Evolutionary conservation across 2,888 invertebrate species (phyloP).

Genomic region (Microctonus aethiopoides): DNA sequence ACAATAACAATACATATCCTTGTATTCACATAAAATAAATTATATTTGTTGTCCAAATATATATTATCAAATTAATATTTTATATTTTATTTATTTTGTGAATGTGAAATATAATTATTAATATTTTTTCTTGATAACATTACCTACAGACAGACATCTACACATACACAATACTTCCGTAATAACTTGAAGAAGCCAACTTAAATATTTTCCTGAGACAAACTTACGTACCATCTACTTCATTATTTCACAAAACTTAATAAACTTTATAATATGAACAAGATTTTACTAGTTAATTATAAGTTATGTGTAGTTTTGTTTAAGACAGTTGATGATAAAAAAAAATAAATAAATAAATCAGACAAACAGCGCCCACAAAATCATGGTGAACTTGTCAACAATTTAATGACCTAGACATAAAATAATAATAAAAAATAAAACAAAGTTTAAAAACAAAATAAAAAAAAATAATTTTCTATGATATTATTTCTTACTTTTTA

Average conservation of each 20-base stretch:
- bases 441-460: background rate
- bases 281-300: conserved; percentile 10
- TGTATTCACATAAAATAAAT: background rate
- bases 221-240: conserved; percentile 4
- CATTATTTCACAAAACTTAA: conserved; percentile 8
- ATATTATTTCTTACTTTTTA: too few species aligned
- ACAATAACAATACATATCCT: background rate
- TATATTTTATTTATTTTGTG: background rate
- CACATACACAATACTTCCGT: too few species aligned
- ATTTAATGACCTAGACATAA: background rate
- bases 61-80: too few species aligned
- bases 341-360: background rate
- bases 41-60: too few species aligned
- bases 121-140: too few species aligned
- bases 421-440: background rate
- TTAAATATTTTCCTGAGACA: conserved; percentile 2
- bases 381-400: background rate
- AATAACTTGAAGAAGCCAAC: background rate
- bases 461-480: too few species aligned
- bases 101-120: background rate
- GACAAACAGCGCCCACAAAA: background rate
- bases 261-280: background rate
- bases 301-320: background rate
- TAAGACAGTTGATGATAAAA: background rate
- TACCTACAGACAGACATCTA: too few species aligned